Evolutionary conservation across 2,888 invertebrate species (phyloP).

Genomic region (Malacosoma neustria): DNA sequence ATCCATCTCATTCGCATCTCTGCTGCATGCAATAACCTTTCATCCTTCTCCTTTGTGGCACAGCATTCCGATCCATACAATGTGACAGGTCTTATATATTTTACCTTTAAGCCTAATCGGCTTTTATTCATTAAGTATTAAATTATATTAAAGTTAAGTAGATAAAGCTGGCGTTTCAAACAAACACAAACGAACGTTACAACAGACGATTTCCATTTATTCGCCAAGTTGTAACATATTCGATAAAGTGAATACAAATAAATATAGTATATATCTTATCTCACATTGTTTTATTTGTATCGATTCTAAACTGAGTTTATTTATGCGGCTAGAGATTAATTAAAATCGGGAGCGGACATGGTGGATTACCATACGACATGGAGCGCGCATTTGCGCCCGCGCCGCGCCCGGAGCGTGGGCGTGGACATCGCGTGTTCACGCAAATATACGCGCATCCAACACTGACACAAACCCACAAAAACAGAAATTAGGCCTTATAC

Average conservation of each 20-base stretch:
- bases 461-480: not conserved
- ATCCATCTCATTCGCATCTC: too few relatives aligned
- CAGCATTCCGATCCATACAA: too few relatives aligned
- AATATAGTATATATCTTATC: not conserved
- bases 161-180: too few relatives aligned
- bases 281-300: constrained; percentile 38
- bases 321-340: constrained; percentile 70
- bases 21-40: too few relatives aligned
- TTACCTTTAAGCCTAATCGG: too few relatives aligned
- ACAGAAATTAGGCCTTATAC: too few relatives aligned
- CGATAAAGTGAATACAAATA: not conserved
- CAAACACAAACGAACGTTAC: not conserved
- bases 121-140: too few relatives aligned
- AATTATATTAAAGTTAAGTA: too few relatives aligned
- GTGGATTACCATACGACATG: constrained; percentile 72
- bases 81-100: too few relatives aligned
- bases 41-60: too few relatives aligned
- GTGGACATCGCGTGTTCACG: constrained; percentile 33
- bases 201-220: constrained; percentile 1
- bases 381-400: constrained; percentile 63
- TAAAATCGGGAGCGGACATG: constrained; percentile 61
- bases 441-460: not conserved
- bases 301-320: constrained; percentile 53
- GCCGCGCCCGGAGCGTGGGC: constrained; percentile 47
- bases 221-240: not conserved